These are phyloP conservation scores for Stegodyphus mimosarum DNA, from an alignment of 1,140 invertebrate species.

Conservation along the genomic window DNA sequence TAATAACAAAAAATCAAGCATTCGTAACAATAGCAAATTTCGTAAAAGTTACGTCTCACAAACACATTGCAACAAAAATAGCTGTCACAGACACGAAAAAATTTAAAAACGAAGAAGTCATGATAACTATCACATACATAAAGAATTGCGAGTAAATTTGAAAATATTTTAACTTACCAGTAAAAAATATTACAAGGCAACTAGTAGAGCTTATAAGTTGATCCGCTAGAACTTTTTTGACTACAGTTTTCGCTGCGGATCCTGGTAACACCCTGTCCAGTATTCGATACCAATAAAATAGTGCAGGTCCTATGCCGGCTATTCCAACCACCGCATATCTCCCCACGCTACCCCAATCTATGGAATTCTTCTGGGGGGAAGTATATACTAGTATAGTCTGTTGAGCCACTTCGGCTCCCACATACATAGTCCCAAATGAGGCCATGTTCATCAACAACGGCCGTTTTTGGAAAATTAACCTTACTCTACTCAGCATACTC, in stretches of 20 bases:
- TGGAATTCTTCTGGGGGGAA: conserved; percentile 2
- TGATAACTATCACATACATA: no score
- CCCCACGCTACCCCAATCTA: conserved; percentile 67
- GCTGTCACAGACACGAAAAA: no score
- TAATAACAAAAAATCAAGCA: no score
- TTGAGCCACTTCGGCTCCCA: conserved; percentile 81
- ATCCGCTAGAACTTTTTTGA: conserved; percentile 80
- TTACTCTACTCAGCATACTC: not conserved
- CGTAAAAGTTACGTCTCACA: no score
- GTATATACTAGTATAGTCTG: conserved; percentile 70
- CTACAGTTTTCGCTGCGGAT: conserved; percentile 74
- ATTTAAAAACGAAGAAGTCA: no score
- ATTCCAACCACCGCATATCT: conserved; percentile 75
- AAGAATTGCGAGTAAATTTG: no score
- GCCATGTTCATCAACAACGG: conserved; percentile 79
- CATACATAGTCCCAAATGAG: conserved; percentile 81
- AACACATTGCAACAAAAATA: no score
- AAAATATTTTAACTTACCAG: conserved; percentile 71
- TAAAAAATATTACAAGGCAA: conserved; percentile 77
- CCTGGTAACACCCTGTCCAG: conserved; percentile 78
- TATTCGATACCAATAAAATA: conserved; percentile 80
- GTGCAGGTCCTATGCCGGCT: conserved; percentile 73
- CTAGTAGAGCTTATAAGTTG: conserved; percentile 81
- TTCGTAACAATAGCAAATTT: no score
- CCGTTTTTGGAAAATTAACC: conserved; percentile 67